Evolutionary conservation across 2,113 vertebrate genomes (phyloP).

Genomic region (Calyptommatus sinebrachiatus): DNA sequence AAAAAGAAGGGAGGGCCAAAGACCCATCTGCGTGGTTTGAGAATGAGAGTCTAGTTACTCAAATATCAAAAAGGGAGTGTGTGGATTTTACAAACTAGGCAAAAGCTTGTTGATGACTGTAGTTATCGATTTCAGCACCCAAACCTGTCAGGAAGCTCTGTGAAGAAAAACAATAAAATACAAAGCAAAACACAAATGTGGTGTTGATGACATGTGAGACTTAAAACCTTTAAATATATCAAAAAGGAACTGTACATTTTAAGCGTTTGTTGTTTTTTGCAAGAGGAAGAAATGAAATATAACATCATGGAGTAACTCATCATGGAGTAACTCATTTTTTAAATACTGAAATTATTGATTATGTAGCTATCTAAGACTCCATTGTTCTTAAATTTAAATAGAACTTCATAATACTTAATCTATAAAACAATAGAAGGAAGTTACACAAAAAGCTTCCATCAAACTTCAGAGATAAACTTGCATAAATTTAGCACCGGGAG

Average conservation of each 20-base stretch:
- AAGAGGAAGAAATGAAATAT: not conserved
- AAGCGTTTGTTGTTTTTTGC: no score
- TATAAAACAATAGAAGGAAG: no score
- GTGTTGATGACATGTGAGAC: not conserved
- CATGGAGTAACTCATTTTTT: not conserved
- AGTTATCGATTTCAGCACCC: not conserved
- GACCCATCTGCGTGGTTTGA: constrained; percentile 3
- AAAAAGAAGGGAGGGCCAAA: constrained; percentile 11
- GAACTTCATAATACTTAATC: no score
- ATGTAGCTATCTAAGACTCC: not conserved
- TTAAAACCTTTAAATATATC: not conserved
- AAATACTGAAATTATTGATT: not conserved
- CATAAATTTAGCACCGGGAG: no score
- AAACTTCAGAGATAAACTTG: no score
- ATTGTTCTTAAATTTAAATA: no score
- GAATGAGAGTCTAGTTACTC: constrained; percentile 7
- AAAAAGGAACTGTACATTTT: not conserved
- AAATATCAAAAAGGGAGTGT: not conserved
- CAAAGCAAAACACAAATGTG: not conserved
- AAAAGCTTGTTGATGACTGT: not conserved
- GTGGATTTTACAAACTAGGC: not conserved
- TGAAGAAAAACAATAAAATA: not conserved
- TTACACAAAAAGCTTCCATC: no score
- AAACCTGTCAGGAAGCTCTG: not conserved
- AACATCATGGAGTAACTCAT: not conserved